phyloP scores from a whole-genome alignment of 2,888 invertebrate genomes.

The Morinoia aosen region DNA sequence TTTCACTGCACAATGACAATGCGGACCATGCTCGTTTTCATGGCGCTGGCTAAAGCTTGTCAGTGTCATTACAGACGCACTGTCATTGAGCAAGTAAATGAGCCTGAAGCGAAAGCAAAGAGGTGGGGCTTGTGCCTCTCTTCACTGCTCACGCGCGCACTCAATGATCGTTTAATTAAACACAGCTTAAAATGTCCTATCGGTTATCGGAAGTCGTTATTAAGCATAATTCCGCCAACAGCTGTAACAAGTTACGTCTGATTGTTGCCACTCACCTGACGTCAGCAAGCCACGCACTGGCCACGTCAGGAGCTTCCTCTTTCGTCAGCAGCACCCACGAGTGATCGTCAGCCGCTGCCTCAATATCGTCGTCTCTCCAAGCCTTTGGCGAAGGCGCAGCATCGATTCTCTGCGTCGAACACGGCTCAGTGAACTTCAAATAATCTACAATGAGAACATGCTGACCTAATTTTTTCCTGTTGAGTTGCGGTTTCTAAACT shows the following conservation, averaged over 20 bases:
- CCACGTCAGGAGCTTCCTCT: slow-evolving; percentile 57
- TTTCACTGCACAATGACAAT: too few species aligned
- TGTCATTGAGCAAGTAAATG: too few species aligned
- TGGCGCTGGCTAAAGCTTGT: too few species aligned
- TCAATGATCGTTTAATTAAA: too few species aligned
- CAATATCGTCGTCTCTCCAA: slow-evolving; percentile 39
- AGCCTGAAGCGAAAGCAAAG: too few species aligned
- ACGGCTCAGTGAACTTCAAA: neutral
- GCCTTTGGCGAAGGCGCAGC: neutral
- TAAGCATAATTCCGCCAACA: neutral
- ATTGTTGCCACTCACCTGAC: slow-evolving; percentile 59
- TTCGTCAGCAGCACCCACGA: slow-evolving; percentile 62
- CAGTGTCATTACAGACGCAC: too few species aligned
- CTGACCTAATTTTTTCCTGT: neutral
- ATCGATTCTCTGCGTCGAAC: neutral
- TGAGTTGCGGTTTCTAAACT: neutral
- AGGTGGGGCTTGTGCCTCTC: too few species aligned
- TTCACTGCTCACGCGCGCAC: too few species aligned
- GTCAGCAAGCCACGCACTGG: slow-evolving; percentile 62
- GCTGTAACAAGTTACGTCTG: neutral
- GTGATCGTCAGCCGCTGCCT: slow-evolving; percentile 10
- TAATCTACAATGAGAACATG: neutral
- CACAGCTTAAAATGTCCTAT: neutral
- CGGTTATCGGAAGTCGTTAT: neutral
- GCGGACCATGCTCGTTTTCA: too few species aligned